A percentile compares a stretch with the other conserved stretches of the same genome.
These are phyloP conservation scores for Poeciliopsis infans DNA, from an alignment of 2,797 vertebrate genomes.

Conservation along the genomic window DNA sequence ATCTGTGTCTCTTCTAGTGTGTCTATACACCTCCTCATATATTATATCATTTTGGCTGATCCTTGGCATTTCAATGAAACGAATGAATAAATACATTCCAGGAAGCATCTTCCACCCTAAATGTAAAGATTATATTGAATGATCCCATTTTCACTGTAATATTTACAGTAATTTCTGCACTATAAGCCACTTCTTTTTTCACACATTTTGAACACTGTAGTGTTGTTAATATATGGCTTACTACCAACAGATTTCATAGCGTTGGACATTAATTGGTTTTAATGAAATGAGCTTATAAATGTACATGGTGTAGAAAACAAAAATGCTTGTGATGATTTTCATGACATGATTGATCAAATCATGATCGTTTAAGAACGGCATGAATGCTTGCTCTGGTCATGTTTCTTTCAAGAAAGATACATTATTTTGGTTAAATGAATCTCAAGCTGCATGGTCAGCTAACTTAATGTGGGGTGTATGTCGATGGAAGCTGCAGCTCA, in stretches of 20 bases:
- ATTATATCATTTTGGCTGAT: constrained; percentile 36
- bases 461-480: background rate
- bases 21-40: constrained; percentile 26
- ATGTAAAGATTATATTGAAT: constrained; percentile 3
- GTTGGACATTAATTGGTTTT: background rate
- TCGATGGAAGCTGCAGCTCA: background rate
- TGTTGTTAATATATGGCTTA: no score
- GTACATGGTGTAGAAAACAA: background rate
- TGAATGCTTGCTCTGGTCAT: background rate
- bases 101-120: constrained; percentile 9
- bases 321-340: background rate
- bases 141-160: background rate
- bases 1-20: constrained; percentile 33
- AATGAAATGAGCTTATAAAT: background rate
- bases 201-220: no score
- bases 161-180: background rate
- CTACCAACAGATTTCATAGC: background rate
- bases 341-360: background rate
- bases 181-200: no score
- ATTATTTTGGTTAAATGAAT: background rate
- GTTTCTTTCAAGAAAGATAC: background rate
- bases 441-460: background rate
- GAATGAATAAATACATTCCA: constrained; percentile 25
- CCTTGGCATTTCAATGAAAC: constrained; percentile 41
- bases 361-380: background rate